Base-by-base conservation (phyloP, 2,888 invertebrate genomes). In the Julus scanicus region DNA sequence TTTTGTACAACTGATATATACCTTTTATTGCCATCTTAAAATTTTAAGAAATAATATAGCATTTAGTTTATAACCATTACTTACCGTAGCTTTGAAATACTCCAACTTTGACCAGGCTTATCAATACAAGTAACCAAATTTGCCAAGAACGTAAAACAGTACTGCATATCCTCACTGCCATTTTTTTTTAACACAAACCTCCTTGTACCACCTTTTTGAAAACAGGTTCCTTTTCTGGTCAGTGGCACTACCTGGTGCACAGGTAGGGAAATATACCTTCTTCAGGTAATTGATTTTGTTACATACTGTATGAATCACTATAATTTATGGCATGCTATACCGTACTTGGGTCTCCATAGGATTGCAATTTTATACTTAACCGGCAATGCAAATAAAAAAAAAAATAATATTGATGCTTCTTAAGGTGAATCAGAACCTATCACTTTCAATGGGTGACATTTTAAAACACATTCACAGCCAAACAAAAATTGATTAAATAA, bases 161-260 rank as follows among this genome's bases (percentile, higher is more conserved):
- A 63, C n/a, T n/a, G n/a, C 63, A 63, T 63, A 63, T 63, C 63
- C 63, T 63, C n/a, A 63, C 63, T n/a, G 63, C 63, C 63, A 63
- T 63, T 63, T 63, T 63, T 63, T 63, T 2, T 57, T 29, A 29
- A 29, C 29, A 57, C 13, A n/a, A 63, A 17, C 63, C n/a, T 63
- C 63, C 63, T 17, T n/a, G n/a, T 5, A 63, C n/a, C 63, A 17
- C 63, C 63, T 17, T 63, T 63, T 63, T 63, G 4, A 63, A 63
- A 63, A 63, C 63, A 63, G n/a, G 63, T 63, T 63, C 63, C 57
- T 8, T 63, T 63, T 63, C 63, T n/a, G 63, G 63, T 17, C 17
- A 63, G 63, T 63, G 63, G 63, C 63, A 63, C 63, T 63, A 63
- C 63, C 63, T 63, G n/a, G 63, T 1, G 63, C 6, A 63, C 63